Base-by-base conservation (phyloP, 2,888 invertebrate genomes). In the Erebia ligea region DNA sequence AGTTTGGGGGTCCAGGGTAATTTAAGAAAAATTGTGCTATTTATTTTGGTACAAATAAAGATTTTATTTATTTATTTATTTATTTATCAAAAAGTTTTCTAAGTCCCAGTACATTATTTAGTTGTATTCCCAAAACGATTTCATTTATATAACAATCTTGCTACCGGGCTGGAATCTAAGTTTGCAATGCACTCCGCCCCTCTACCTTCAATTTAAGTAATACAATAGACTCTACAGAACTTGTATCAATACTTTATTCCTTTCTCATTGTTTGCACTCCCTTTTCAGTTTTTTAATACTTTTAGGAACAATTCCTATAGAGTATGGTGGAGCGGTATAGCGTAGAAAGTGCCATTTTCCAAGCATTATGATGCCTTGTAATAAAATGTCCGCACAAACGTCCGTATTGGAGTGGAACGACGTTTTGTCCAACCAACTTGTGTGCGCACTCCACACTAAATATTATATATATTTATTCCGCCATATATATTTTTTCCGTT, bases 61-160 rank as follows among this genome's bases (percentile, higher is more conserved):
- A n/a, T n/a, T n/a, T n/a, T n/a, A n/a, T n/a, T n/a, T n/a, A n/a
- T n/a, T n/a, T n/a, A n/a, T n/a, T n/a, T n/a, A n/a, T n/a, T n/a
- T n/a, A n/a, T n/a, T n/a, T n/a, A n/a, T n/a, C 6, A 25, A 25
- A 21, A 21, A 3, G 10, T 25, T 54, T 21, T 21, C 56, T 19
- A 56, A 25, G 10, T 13, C 25, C 13, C 54, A 19, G 40, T 17
- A 65, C 19, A 15, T 65, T 34, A 56, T 56, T 68, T 70, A 72
- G 65, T 67, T 67, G 66, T 73, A 73, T 76, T 76, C 68, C 75
- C 73, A 75, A 76, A 76, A 76, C 73, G 76, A 69, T 71, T 68
- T 70, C 78, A 80, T 83, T 84, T 82, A 79, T 82, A 82, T 81
- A 79, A 81, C 81, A 81, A 83, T 82, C 81, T 77, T 72, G 73